Evolutionary conservation across 2,113 vertebrate genomes (phyloP).

Genomic region (Fulmarus glacialis): DNA sequence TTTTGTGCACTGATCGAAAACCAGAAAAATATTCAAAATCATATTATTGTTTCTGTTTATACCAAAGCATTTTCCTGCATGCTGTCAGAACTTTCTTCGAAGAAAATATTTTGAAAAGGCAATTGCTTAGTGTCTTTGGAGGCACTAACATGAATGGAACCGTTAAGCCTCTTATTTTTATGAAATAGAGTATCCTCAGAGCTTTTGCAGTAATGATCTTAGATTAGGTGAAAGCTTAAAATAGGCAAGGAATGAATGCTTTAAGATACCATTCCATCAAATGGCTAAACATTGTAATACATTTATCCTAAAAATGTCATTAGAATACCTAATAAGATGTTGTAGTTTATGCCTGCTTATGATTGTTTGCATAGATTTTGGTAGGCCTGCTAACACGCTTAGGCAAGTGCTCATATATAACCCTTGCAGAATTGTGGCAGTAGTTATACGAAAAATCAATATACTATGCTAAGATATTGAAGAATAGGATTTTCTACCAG

Average conservation of each 20-base stretch:
- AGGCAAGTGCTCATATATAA: not conserved
- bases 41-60: not conserved
- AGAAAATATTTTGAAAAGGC: not conserved
- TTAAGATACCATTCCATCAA: not conserved
- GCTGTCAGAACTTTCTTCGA: not conserved
- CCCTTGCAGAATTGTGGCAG: not conserved
- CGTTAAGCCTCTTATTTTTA: not conserved
- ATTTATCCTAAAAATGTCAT: constrained; percentile 5
- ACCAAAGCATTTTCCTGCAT: not conserved
- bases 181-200: not conserved
- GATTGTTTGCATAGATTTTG: constrained; percentile 29
- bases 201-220: not conserved
- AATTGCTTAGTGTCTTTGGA: not conserved
- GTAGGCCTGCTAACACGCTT: not conserved
- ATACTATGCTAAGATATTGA: not conserved
- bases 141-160: not conserved
- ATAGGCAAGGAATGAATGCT: not conserved
- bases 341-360: not conserved
- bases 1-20: not conserved
- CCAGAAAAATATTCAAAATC: not conserved
- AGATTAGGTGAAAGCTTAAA: constrained; percentile 9
- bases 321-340: not conserved
- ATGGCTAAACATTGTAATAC: not conserved
- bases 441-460: not conserved
- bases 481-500: not conserved